Evolutionary conservation across 2,888 invertebrate species (phyloP).

Genomic region (Sceliomorpha sp.): DNA sequence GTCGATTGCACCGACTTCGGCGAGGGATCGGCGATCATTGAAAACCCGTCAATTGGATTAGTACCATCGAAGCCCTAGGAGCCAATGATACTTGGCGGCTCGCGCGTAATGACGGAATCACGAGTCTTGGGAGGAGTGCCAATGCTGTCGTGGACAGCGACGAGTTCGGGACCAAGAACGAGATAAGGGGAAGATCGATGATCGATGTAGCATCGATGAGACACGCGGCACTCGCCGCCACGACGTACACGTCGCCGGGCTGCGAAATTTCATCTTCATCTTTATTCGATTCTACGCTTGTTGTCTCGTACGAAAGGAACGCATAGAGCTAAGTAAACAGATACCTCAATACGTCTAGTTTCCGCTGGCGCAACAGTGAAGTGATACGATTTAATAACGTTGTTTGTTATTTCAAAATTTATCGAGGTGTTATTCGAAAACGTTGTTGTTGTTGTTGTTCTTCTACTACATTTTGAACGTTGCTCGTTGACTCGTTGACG

Average conservation of each 20-base stretch:
- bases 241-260: too few species aligned
- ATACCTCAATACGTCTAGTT: background rate
- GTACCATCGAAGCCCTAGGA: background rate
- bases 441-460: constrained; percentile 1
- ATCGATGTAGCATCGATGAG: constrained; percentile 4
- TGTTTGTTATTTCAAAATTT: constrained; percentile 7
- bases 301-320: background rate
- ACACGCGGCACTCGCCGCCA: constrained; percentile 3
- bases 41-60: constrained; percentile 14
- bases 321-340: background rate
- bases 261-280: too few species aligned
- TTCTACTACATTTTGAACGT: background rate
- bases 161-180: background rate
- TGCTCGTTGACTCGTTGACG: constrained; percentile 1
- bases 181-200: constrained; percentile 8
- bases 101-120: constrained; percentile 6
- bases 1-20: background rate
- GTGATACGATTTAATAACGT: constrained; percentile 7
- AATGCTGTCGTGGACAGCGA: constrained; percentile 5
- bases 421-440: constrained; percentile 2
- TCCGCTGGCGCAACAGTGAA: background rate
- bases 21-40: constrained; percentile 3
- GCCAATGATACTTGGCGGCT: constrained; percentile 5
- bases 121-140: constrained; percentile 10
- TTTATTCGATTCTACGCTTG: background rate